These are phyloP conservation scores for Machimus rusticus DNA, from an alignment of 2,888 invertebrate genomes.

Conservation along the genomic window DNA sequence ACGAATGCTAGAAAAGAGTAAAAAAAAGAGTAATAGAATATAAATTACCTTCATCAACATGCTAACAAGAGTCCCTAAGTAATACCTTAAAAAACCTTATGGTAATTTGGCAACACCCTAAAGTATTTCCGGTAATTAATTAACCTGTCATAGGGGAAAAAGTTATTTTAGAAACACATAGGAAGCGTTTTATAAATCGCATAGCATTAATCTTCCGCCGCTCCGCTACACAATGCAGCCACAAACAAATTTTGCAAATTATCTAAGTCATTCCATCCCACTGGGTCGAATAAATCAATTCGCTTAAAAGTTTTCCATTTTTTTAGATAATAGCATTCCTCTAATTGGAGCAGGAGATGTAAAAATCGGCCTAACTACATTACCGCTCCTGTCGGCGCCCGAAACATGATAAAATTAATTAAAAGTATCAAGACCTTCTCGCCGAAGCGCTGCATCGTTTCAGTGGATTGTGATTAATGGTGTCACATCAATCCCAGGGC, in stretches of 20 bases:
- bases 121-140: neutral
- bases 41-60: neutral
- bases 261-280: neutral
- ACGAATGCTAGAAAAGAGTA: neutral
- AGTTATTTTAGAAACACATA: neutral
- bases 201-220: neutral
- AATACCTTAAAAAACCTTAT: neutral
- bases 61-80: neutral
- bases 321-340: neutral
- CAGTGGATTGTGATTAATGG: conserved; percentile 17
- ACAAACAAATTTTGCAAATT: neutral
- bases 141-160: neutral
- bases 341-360: neutral
- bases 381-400: neutral
- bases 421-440: neutral
- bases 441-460: neutral
- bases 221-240: neutral
- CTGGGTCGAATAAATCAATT: neutral
- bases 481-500: conserved; percentile 2
- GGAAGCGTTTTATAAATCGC: neutral
- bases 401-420: conserved; percentile 7
- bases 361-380: neutral
- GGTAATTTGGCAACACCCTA: neutral
- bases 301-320: neutral
- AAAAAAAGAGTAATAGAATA: neutral